A percentile compares a stretch with the other conserved stretches of the same genome.
phyloP scores from a whole-genome alignment of 2,797 vertebrate genomes.

The Acanthornis magna region DNA sequence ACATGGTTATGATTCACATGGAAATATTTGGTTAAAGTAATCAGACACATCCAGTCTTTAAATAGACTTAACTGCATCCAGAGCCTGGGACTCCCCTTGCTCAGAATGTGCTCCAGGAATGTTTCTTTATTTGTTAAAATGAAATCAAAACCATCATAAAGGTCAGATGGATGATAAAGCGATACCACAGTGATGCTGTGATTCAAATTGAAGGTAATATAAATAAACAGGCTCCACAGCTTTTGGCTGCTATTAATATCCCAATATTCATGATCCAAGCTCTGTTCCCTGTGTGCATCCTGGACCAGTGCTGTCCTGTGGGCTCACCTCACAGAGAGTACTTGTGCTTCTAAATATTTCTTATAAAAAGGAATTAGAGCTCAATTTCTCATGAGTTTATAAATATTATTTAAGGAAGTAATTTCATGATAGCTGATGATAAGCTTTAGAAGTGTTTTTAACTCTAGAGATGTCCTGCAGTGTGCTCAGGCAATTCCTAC shows the following conservation, averaged over 20 bases:
- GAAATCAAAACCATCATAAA: neutral
- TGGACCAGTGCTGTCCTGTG: neutral
- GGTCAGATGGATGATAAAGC: neutral
- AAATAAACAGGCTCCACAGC: neutral
- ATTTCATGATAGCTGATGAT: constrained; percentile 85
- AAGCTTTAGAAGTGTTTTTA: constrained; percentile 75
- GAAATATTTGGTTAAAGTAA: constrained; percentile 71
- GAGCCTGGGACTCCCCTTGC: neutral
- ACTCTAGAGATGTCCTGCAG: constrained; percentile 81
- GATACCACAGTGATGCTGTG: neutral
- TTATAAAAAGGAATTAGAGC: neutral
- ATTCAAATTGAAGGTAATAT: neutral
- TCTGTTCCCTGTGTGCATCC: neutral
- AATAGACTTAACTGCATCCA: neutral
- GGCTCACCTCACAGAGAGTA: neutral
- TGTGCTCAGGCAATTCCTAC: constrained; percentile 82
- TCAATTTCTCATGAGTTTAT: constrained; percentile 78
- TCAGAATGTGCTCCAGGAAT: neutral
- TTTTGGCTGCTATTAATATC: neutral
- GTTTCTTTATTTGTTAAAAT: neutral
- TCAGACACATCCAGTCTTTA: neutral
- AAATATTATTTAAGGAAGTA: constrained; percentile 81
- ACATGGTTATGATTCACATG: constrained; percentile 82
- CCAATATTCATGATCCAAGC: neutral
- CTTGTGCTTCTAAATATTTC: neutral